Evolutionary conservation across 2,797 vertebrate genomes (phyloP).

Genomic region (Micropoecilia bifurca): DNA sequence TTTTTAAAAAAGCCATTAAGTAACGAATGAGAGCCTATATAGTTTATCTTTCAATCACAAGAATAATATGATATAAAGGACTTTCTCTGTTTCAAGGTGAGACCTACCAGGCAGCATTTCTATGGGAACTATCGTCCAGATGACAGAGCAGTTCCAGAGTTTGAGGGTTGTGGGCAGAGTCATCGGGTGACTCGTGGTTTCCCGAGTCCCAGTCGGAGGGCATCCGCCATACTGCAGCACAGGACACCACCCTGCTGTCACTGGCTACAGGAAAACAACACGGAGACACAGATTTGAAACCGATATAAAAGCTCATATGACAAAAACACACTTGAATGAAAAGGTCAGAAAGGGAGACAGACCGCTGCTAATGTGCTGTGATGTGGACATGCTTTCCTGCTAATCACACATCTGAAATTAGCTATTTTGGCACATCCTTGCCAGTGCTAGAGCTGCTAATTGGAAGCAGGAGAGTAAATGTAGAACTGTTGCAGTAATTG

Average conservation of each 20-base stretch:
- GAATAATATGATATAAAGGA: slow-evolving; percentile 11
- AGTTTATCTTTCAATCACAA: background rate
- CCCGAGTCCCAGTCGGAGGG: slow-evolving; percentile 94
- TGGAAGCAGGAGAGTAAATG: slow-evolving; percentile 63
- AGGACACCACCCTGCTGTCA: slow-evolving; percentile 92
- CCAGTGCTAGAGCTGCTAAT: slow-evolving; percentile 63
- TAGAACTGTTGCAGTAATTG: slow-evolving; percentile 67
- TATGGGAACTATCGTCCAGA: slow-evolving; percentile 90
- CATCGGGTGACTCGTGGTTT: slow-evolving; percentile 94
- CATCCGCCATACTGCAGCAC: slow-evolving; percentile 96
- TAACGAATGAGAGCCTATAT: too few relatives aligned
- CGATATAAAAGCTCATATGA: background rate
- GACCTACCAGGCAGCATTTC: slow-evolving; percentile 93
- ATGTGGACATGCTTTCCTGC: slow-evolving; percentile 31
- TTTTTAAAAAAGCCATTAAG: background rate
- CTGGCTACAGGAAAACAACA: slow-evolving; percentile 82
- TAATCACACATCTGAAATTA: slow-evolving; percentile 53
- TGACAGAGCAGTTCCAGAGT: slow-evolving; percentile 97
- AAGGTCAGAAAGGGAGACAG: background rate
- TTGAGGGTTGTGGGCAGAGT: slow-evolving; percentile 94
- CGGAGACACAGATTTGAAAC: slow-evolving; percentile 36
- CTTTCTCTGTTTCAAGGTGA: slow-evolving; percentile 68
- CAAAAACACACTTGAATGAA: slow-evolving; percentile 1
- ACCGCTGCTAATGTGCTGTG: slow-evolving; percentile 22
- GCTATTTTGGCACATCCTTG: slow-evolving; percentile 60